Conservation (phyloP, 2,113 vertebrate species). For the Phainopepla nitens region DNA sequence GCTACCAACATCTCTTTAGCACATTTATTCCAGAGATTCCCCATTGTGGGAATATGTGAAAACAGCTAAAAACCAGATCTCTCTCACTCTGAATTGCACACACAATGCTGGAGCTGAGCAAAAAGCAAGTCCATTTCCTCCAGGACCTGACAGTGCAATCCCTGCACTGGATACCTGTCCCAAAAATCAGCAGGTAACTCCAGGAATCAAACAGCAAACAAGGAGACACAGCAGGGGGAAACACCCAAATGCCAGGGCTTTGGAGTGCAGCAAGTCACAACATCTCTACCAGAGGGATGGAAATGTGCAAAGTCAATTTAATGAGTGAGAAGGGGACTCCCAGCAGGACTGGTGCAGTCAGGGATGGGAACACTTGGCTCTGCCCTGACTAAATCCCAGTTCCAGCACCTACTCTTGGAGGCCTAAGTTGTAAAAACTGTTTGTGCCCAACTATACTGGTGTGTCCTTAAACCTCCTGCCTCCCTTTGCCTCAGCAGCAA, state of each 20-base stretch:
- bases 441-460: not conserved
- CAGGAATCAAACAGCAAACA: not conserved
- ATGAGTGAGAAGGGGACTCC: not conserved
- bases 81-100: not conserved
- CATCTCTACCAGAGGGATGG: not conserved
- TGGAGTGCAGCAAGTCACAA: not conserved
- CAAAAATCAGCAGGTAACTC: not conserved
- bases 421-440: accelerated
- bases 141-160: not conserved
- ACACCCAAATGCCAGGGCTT: accelerated
- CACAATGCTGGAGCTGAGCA: not conserved
- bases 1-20: not conserved
- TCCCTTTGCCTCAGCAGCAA: not conserved
- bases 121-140: not conserved
- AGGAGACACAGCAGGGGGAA: not conserved
- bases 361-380: not conserved
- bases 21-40: not conserved
- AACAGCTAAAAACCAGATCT: not conserved
- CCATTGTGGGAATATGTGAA: not conserved
- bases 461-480: not conserved
- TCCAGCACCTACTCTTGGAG: not conserved
- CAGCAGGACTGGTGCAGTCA: not conserved
- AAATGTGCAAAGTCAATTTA: not conserved
- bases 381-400: not conserved
- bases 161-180: accelerated